A percentile compares a stretch with the other conserved stretches of the same genome.
Conservation (phyloP, 1,140 invertebrate genomes). For the Campoletis sonorensis region DNA sequence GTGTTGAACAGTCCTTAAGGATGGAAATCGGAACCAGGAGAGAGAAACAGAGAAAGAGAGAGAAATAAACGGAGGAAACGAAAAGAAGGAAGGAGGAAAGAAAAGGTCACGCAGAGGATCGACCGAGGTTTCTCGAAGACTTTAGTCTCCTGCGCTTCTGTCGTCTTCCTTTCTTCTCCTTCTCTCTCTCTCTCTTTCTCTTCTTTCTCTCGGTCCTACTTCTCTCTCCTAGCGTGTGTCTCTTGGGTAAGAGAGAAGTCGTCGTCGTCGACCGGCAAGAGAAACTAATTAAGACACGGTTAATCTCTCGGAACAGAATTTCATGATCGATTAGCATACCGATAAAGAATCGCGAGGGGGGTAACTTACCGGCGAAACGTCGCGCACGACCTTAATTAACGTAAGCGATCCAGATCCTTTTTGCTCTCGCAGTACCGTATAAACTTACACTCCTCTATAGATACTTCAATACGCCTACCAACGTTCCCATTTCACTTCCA, state of each 20-base stretch:
- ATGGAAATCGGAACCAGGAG: constrained; percentile 52
- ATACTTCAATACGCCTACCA: not conserved
- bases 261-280: constrained; percentile 51
- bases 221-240: constrained; percentile 28
- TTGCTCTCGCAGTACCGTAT: constrained; percentile 54
- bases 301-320: constrained; percentile 63
- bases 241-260: constrained; percentile 40
- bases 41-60: not conserved
- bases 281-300: constrained; percentile 73
- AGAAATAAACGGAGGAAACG: constrained; percentile 3
- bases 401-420: constrained; percentile 63
- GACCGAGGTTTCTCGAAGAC: constrained; percentile 31
- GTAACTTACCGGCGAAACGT: constrained; percentile 52
- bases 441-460: not conserved
- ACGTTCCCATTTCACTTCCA: constrained; percentile 21
- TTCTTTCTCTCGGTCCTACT: not conserved
- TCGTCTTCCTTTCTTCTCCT: constrained; percentile 18
- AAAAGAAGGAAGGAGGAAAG: constrained; percentile 26
- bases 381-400: constrained; percentile 70
- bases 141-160: constrained; percentile 28
- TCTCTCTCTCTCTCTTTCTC: constrained; percentile 7
- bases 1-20: constrained; percentile 54
- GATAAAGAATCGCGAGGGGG: constrained; percentile 64
- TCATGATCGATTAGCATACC: constrained; percentile 69
- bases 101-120: constrained; percentile 38